Evolutionary conservation across 1,140 invertebrate species (phyloP).

Genomic region (Helicoverpa armigera): DNA sequence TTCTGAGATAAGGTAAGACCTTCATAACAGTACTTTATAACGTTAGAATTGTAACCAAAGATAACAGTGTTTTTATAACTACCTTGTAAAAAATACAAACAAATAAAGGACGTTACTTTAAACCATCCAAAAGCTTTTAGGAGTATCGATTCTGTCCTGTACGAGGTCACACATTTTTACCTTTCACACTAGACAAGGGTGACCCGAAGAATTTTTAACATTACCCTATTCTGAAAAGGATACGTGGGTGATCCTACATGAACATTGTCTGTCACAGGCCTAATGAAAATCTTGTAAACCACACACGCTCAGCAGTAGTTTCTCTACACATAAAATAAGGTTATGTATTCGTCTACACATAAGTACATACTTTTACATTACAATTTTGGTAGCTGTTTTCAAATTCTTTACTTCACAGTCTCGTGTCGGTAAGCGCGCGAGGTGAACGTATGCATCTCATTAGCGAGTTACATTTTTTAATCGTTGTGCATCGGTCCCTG

Average conservation of each 20-base stretch:
- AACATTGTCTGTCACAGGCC: conserved; percentile 7
- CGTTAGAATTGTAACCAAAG: conserved; percentile 23
- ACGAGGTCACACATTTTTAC: conserved; percentile 35
- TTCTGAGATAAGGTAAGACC: conserved; percentile 24
- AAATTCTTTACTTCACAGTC: too few species aligned
- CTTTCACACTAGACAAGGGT: conserved; percentile 20
- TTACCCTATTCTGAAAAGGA: conserved; percentile 13
- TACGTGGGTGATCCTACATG: not conserved
- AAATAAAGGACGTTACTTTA: conserved; percentile 20
- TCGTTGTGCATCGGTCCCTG: too few species aligned
- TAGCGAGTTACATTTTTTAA: too few species aligned
- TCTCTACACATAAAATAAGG: not conserved
- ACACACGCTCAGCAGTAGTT: not conserved
- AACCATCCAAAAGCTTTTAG: not conserved
- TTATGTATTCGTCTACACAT: too few species aligned
- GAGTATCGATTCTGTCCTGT: conserved; percentile 34
- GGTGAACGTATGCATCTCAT: too few species aligned
- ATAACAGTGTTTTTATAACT: not conserved
- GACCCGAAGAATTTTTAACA: conserved; percentile 28
- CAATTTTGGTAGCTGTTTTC: too few species aligned
- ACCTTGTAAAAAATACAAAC: conserved; percentile 3
- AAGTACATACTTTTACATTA: too few species aligned
- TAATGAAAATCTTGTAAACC: conserved; percentile 2
- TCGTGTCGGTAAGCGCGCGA: too few species aligned
- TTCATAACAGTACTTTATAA: conserved; percentile 11